Evolutionary conservation across 1,140 invertebrate genomes (phyloP), one percentile per base, ranked within the genome.

Genomic region (Zaprionus capensis): DNA sequence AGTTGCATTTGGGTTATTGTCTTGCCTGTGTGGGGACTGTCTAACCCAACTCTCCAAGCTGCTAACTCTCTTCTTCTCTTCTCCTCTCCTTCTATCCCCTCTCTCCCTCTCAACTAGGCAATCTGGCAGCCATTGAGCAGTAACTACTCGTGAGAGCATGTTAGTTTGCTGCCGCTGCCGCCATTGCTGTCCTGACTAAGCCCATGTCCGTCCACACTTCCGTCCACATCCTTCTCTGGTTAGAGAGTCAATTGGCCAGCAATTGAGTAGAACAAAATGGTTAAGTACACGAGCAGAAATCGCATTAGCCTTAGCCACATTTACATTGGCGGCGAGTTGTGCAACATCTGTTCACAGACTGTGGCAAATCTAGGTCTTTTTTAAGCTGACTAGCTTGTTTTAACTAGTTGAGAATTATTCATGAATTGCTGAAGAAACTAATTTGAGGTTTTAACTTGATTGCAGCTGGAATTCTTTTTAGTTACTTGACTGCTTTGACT

Each of bases 1-100:
- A 82, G 83, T 83, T 86, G 83, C 84, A 86, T 86, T 86, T 86
- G 83, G 82, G 83, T 87, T 86, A 87, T 87, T 86, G 82, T 86
- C 80, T 86, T 82, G 68, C 71, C 17, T 51, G 22, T n/a, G 46
- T 61, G 64, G 41, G 41, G 55, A 38, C 20, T 46, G 46, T 51
- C 46, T 14, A 22, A 22, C 20, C 46, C 20, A 51, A 24, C 46
- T 22, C 46, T 51, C 46, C 3, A 41, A 41, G 46, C 46, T 49
- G 38, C 46, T 20, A 2, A 41, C 38, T 41, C 38, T 7, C 6
- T n/a, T 17, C n/a, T 46, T 5, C 38, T 6, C 15, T 31, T 41
- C 28, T 11, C n/a, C 31, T 34, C 12, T 1, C 62, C 15, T 28
- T 14, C 26, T 5, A 1, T 28, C 11, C 15, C 4, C 53, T 26